Conservation (phyloP, 2,888 invertebrate species). For the Hydriomena furcata region DNA sequence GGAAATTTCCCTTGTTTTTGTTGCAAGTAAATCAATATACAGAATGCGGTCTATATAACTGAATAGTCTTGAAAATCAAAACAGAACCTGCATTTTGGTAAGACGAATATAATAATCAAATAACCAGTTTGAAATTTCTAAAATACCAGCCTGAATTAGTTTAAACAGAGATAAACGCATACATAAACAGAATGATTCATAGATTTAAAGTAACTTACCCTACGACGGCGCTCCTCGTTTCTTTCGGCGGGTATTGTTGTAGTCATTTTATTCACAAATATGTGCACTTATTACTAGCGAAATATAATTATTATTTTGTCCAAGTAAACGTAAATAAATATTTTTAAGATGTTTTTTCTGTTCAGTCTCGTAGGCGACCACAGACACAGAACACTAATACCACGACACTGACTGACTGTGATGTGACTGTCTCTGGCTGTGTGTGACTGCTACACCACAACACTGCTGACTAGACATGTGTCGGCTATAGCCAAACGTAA, state of each 20-base stretch:
- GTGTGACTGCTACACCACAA: no score
- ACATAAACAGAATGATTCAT: conserved; percentile 52
- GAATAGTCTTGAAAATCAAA: background rate
- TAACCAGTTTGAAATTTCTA: conserved; percentile 27
- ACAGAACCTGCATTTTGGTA: conserved; percentile 4
- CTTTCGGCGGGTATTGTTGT: conserved; percentile 68
- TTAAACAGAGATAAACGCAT: conserved; percentile 42
- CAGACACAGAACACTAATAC: no score
- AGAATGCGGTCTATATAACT: background rate
- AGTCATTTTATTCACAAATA: conserved; percentile 52
- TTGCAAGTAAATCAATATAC: conserved; percentile 33
- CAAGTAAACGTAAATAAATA: conserved; percentile 9
- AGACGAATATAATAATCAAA: conserved; percentile 39
- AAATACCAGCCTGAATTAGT: conserved; percentile 27
- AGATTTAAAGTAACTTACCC: conserved; percentile 53
- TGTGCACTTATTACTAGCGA: conserved; percentile 22
- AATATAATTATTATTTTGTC: no score
- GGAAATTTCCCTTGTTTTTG: conserved; percentile 38
- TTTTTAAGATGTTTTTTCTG: no score
- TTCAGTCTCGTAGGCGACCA: no score
- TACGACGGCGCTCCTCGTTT: conserved; percentile 76
- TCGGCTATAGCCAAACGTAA: no score
- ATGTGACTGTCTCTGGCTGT: no score
- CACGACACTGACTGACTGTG: no score
- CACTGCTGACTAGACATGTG: no score